A percentile compares a stretch with the other conserved stretches of the same genome.
These are phyloP conservation scores for Zosterops borbonicus DNA, from an alignment of 2,113 vertebrate genomes.

Conservation along the genomic window DNA sequence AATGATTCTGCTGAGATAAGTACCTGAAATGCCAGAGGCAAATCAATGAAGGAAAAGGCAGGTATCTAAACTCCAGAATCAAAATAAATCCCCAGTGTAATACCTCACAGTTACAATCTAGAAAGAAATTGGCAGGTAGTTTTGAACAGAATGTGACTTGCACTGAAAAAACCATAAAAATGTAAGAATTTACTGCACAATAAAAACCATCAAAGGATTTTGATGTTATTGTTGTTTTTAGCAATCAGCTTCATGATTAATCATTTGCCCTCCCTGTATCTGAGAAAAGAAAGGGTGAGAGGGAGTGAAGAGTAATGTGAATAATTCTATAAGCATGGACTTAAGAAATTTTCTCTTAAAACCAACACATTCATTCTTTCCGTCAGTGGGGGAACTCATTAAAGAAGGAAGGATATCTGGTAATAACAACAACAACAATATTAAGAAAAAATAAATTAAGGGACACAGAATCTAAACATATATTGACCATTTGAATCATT, in stretches of 20 bases:
- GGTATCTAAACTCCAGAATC: not conserved
- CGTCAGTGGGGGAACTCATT: not conserved
- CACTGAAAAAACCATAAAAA: not conserved
- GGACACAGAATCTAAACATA: not conserved
- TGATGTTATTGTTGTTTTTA: not conserved
- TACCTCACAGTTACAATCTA: not conserved
- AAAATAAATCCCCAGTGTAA: not conserved
- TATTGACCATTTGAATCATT: not conserved
- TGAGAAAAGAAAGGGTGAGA: not conserved
- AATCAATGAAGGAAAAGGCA: not conserved
- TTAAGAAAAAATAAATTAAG: not conserved
- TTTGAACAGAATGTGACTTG: not conserved
- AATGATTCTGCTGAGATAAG: slow-evolving; percentile 17
- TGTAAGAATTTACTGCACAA: not conserved
- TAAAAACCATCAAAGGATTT: not conserved
- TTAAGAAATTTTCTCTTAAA: not conserved
- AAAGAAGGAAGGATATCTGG: not conserved
- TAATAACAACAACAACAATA: not conserved
- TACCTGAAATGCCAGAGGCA: not conserved
- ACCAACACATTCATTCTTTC: not conserved
- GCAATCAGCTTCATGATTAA: not conserved
- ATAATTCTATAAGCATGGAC: not conserved
- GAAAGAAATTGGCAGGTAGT: not conserved
- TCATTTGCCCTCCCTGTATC: not conserved
- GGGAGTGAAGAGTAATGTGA: not conserved